Evolutionary conservation across 2,888 invertebrate genomes (phyloP), one percentile per base, ranked within the genome.

Genomic region (Drosophila buzzatii): DNA sequence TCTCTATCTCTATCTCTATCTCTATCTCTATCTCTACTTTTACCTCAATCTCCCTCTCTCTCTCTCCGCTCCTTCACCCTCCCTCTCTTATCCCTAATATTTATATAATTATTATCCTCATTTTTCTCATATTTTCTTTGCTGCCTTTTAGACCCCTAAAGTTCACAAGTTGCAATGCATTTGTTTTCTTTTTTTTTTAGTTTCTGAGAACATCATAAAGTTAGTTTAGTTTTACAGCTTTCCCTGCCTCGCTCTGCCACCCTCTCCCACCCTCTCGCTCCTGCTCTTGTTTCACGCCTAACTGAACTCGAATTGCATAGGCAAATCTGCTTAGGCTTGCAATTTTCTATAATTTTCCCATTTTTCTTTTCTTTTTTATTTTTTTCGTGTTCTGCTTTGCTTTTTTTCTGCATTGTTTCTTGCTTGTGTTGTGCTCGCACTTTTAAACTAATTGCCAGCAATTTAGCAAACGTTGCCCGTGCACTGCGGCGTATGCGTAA

Each of bases 391-490:
- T 27, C 27, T 27, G 27, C 14, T 16, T 3, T 4, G 0, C 16
- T 18, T 14, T 68, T 31, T 42, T 33, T 31, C 4, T 42, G 6
- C 35, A 47, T 44, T 47, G 23, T 20, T 45, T 56, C 10, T 47
- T 73, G 66, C 58, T 69, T 9, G 23, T 73, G 69, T 69, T 70
- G 72, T 67, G 72, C 77, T 76, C 70, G 83, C 81, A 86, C 77
- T 86, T 86, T 85, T 81, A 70, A 82, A 85, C 85, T 85, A 87
- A 85, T 85, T 85, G 85, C 87, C 73, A 76, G 82, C 87, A 83
- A 87, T 87, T 86, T 87, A 87, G 87, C 82, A 69, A 83, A 73
- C 85, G 83, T 75, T 76, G 71, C 55, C 82, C 74, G 82, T 76
- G 76, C 80, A 78, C 70, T 80, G 83, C 78, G 81, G 83, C 87